Percentiles rank a stretch among this genome's conserved stretches.
These are phyloP conservation scores for Misgurnus mizolepis DNA, from an alignment of 2,113 vertebrate genomes.

Conservation along the genomic window DNA sequence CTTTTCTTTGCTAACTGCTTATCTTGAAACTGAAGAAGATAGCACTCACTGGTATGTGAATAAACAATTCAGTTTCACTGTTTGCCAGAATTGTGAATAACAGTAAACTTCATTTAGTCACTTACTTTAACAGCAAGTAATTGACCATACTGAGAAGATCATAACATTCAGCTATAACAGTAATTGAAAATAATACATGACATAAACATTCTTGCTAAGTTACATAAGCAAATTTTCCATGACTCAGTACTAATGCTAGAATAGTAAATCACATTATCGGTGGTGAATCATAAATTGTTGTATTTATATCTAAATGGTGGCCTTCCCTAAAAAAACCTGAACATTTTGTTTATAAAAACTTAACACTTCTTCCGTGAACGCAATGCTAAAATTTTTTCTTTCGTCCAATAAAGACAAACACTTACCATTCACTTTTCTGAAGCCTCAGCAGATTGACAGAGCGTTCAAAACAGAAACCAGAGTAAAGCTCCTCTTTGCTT, in stretches of 20 bases:
- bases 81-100: not conserved
- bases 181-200: no score
- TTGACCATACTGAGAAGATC: not conserved
- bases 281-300: not conserved
- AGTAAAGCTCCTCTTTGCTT: constrained; percentile 52
- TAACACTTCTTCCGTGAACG: not conserved
- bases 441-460: constrained; percentile 44
- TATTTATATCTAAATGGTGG: not conserved
- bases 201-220: not conserved
- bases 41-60: not conserved
- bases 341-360: not conserved
- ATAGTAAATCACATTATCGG: not conserved
- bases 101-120: not conserved
- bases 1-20: not conserved
- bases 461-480: constrained; percentile 46
- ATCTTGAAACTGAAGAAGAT: not conserved
- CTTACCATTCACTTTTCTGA: constrained; percentile 48
- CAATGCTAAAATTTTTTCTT: not conserved
- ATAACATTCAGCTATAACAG: not conserved
- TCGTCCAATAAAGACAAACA: constrained; percentile 4
- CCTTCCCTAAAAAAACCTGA: no score
- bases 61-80: not conserved
- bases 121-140: not conserved
- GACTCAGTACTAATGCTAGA: not conserved
- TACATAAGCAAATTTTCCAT: not conserved